phyloP scores from a whole-genome alignment of 2,888 invertebrate species.

The Argyresthia albistria region DNA sequence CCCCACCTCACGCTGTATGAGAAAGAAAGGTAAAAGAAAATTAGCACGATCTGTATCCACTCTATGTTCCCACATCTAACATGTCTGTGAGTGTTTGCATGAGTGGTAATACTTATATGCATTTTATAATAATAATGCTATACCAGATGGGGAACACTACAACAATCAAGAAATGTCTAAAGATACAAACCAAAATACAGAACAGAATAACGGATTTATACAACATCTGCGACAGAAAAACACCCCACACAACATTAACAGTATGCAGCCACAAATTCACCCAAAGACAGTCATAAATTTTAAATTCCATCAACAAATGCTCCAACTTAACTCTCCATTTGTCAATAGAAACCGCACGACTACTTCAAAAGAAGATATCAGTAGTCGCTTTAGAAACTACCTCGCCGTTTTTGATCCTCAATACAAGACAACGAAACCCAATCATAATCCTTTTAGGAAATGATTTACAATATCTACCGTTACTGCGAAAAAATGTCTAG shows the following conservation, averaged over 20 bases:
- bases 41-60: no score
- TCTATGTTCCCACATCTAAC: no score
- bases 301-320: conserved; percentile 28
- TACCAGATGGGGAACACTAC: no score
- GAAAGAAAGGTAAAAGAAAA: no score
- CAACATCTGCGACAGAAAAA: not conserved
- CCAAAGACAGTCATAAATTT: conserved; percentile 31
- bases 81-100: no score
- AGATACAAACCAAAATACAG: no score
- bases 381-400: conserved; percentile 22
- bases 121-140: no score
- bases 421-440: conserved; percentile 30
- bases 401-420: conserved; percentile 25
- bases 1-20: no score
- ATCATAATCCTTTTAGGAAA: conserved; percentile 42
- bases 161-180: no score
- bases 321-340: conserved; percentile 29
- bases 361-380: conserved; percentile 21
- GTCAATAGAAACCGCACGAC: conserved; percentile 26
- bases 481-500: conserved; percentile 5
- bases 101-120: no score
- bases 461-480: conserved; percentile 39
- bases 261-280: not conserved
- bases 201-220: no score
- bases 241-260: not conserved